Base-by-base conservation (phyloP, 2,888 invertebrate species). In the Limnephilus marmoratus region DNA sequence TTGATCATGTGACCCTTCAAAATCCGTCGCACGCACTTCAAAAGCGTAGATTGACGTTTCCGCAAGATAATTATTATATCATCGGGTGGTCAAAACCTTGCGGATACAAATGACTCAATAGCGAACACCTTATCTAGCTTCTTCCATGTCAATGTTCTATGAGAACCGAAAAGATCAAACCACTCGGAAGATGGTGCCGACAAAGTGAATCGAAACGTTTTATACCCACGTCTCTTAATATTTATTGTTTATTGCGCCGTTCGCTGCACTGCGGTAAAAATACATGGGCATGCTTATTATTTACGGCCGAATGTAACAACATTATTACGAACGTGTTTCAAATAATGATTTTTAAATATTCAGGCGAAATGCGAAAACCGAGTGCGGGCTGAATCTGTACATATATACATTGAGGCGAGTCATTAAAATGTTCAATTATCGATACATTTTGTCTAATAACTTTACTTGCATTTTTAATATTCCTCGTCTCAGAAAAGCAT, bases 191-290 rank as follows among this genome's bases (percentile, higher is more conserved):
- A 91, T 80, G 87, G 86, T 31, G 90, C 92, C 92, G 92, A 92
- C 92, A 92, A 90, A 92, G 92, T 41, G 45, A 90, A 53, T 90
- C 81, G 92, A 91, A 91, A 91, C 91, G 87, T 86, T 91, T 91
- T 82, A 91, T 91, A 87, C 81, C 86, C 81, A 91, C 91, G 81
- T 86, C 29, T 90, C 81, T 92, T 90, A 90, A 81, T 90, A 92
- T 92, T 90, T 92, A 92, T 92, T 90, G 92, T 90, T 92, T 90
- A 92, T 92, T 92, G 81, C 90, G 24, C 81, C 85, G 80, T 86
- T 91, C 91, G 7, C 86, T 49, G 45, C 86, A 45, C 41, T 15
- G 86, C 53, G 53, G 45, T 85, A 90, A 90, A 90, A 90, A 86
- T 85, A 80, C 81, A 82, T 83, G 41, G 83, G 4, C 41, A 83